These are phyloP conservation scores for Mesocricetus auratus DNA, from an alignment of 2,113 vertebrate species.

Conservation along the genomic window DNA sequence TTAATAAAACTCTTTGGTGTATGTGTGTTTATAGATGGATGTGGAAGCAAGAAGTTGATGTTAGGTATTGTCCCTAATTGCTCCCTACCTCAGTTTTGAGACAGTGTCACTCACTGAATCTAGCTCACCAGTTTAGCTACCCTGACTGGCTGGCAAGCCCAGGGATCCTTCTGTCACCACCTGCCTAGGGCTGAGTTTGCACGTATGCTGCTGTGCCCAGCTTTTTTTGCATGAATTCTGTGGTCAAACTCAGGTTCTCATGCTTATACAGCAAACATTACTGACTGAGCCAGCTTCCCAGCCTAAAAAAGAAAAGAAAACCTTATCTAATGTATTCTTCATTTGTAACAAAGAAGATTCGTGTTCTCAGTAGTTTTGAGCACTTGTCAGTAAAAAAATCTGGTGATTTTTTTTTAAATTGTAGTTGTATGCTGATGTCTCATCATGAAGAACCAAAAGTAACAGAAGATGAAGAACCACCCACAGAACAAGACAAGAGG, in stretches of 20 bases:
- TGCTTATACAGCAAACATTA: background rate
- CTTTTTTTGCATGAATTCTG: background rate
- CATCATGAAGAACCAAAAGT: slow-evolving; percentile 93
- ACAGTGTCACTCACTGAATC: background rate
- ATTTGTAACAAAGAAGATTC: background rate
- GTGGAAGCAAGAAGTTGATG: background rate
- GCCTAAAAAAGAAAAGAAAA: background rate
- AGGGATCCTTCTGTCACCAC: background rate
- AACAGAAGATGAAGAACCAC: slow-evolving; percentile 95
- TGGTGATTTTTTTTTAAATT: slow-evolving; percentile 44
- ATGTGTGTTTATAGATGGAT: background rate
- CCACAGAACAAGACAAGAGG: slow-evolving; percentile 98
- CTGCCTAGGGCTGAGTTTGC: no score
- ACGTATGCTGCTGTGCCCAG: background rate
- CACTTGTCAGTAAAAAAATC: slow-evolving; percentile 34
- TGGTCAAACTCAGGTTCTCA: background rate
- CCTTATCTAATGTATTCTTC: background rate
- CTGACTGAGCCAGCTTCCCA: background rate
- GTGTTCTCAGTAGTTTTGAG: slow-evolving; percentile 25
- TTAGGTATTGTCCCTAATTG: background rate
- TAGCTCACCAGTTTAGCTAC: background rate
- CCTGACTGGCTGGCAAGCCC: background rate
- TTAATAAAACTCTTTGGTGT: background rate
- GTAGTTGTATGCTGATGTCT: slow-evolving; percentile 97
- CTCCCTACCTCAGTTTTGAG: background rate